phyloP scores from a whole-genome alignment of 2,888 invertebrate genomes.

The Vannuccia rotundouncinata region DNA sequence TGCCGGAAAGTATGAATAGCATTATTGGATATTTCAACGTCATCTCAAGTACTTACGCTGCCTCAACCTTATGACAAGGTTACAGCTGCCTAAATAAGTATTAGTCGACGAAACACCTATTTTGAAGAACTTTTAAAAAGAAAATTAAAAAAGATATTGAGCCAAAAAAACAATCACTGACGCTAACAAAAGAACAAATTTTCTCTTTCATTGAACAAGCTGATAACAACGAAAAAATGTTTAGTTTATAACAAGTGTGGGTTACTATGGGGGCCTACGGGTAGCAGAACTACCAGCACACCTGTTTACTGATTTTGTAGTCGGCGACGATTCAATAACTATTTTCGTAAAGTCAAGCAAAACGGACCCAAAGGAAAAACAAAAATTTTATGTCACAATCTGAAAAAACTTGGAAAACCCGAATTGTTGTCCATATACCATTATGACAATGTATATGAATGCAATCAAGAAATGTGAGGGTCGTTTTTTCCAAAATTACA shows the following conservation, averaged over 20 bases:
- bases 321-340: not conserved
- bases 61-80: not conserved
- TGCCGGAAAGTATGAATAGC: not conserved
- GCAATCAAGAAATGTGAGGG: not conserved
- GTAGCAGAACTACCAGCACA: not conserved
- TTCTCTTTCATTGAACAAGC: not conserved
- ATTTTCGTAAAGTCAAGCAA: not conserved
- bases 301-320: not conserved
- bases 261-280: not conserved
- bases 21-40: not conserved
- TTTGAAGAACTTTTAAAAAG: not conserved
- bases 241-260: not conserved
- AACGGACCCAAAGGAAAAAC: not conserved
- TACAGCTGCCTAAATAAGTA: not conserved
- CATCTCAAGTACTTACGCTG: not conserved
- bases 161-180: not conserved
- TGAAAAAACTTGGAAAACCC: not conserved
- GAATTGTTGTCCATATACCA: not conserved
- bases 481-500: not conserved
- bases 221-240: not conserved
- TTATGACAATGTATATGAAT: not conserved
- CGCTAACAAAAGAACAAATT: not conserved
- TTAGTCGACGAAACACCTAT: not conserved
- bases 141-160: not conserved
- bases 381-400: not conserved